Conservation (phyloP, 2,797 vertebrate genomes). For the Haliaeetus vocifer region DNA sequence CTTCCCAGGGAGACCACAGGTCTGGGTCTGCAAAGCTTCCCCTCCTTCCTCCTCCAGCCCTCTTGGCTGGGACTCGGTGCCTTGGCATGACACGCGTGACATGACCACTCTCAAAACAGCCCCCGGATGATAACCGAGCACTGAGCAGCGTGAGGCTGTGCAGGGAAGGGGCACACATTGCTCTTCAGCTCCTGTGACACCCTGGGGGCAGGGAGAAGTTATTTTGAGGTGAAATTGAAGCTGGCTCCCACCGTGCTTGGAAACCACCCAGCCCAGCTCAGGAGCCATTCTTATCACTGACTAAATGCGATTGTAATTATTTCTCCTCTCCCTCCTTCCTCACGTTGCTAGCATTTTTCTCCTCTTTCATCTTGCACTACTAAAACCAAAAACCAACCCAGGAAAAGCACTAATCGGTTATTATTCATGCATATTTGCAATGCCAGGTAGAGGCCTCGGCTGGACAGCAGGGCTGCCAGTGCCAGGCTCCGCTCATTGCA, state of each 20-base stretch:
- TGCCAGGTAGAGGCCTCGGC: constrained; percentile 13
- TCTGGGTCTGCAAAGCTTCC: not conserved
- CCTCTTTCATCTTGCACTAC: not conserved
- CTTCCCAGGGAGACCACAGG: not conserved
- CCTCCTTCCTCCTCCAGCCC: not conserved
- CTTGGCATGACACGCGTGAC: fast-evolving
- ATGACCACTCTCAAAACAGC: not conserved
- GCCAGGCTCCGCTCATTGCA: not conserved
- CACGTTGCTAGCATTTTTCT: not conserved
- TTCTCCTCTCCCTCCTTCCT: constrained; percentile 5
- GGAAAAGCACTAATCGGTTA: not conserved
- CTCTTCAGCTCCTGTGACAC: not conserved
- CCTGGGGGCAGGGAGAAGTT: constrained; percentile 16
- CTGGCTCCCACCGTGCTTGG: not conserved
- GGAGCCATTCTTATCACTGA: constrained; percentile 33
- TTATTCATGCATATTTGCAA: constrained; percentile 10
- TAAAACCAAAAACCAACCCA: not conserved
- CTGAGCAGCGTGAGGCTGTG: not conserved
- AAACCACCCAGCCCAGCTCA: constrained; percentile 30
- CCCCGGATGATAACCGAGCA: not conserved
- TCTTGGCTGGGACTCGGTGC: not conserved
- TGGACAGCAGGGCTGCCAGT: not conserved
- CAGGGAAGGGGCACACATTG: not conserved
- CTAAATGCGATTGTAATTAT: constrained; percentile 18
- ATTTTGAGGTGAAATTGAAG: constrained; percentile 61